phyloP scores from a whole-genome alignment of 2,888 invertebrate genomes.

The Epsilonema sp. region DNA sequence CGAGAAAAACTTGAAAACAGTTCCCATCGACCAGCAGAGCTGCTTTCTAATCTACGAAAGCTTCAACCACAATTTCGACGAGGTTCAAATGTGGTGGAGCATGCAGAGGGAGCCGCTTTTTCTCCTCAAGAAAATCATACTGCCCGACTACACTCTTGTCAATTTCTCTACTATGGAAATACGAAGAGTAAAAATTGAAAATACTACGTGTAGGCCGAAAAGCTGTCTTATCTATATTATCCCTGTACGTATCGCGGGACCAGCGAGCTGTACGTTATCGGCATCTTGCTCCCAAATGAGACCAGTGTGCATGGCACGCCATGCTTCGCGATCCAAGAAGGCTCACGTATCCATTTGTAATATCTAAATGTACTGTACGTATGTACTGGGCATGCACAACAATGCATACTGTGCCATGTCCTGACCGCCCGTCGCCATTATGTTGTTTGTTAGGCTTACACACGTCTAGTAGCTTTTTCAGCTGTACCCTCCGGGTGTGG shows the following conservation, averaged over 20 bases:
- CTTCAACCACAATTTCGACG: slow-evolving; percentile 23
- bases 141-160: slow-evolving; percentile 26
- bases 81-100: slow-evolving; percentile 23
- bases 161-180: slow-evolving; percentile 17
- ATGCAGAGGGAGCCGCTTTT: slow-evolving; percentile 19
- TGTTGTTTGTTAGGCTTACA: no score
- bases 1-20: slow-evolving; percentile 11
- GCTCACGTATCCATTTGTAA: no score
- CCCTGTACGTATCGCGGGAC: neutral
- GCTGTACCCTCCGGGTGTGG: slow-evolving; percentile 26
- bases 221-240: neutral
- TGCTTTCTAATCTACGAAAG: slow-evolving; percentile 26
- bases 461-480: no score
- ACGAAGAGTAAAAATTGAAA: neutral
- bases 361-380: no score
- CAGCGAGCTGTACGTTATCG: neutral
- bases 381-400: no score
- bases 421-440: no score
- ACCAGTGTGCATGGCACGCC: no score
- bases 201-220: neutral
- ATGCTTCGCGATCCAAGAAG: neutral
- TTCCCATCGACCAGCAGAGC: slow-evolving; percentile 20
- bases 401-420: no score
- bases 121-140: slow-evolving; percentile 24
- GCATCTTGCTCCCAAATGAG: no score